These are phyloP conservation scores for Microtus pennsylvanicus DNA, from an alignment of 2,113 vertebrate genomes.

Conservation along the genomic window DNA sequence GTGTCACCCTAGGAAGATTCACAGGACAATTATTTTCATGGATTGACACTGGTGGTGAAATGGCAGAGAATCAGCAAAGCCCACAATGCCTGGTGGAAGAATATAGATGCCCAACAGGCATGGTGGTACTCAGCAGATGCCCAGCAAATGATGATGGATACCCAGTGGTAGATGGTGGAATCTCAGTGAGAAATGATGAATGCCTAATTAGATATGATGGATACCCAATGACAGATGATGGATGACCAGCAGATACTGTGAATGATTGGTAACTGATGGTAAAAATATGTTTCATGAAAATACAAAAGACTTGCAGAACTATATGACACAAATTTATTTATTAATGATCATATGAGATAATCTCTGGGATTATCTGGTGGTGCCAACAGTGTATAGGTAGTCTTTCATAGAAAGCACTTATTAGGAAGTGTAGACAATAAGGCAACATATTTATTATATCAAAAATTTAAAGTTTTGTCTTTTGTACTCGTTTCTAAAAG, in stretches of 20 bases:
- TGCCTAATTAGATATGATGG: background rate
- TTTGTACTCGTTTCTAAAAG: background rate
- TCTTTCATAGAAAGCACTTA: background rate
- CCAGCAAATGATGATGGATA: constrained; percentile 65
- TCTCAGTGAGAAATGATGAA: background rate
- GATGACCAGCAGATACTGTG: constrained; percentile 3
- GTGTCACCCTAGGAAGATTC: background rate
- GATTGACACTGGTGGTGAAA: constrained; percentile 59
- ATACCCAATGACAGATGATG: background rate
- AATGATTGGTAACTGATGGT: constrained; percentile 13
- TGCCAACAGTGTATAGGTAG: background rate
- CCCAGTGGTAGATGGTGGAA: constrained; percentile 20
- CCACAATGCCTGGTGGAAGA: constrained; percentile 69
- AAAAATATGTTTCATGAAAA: constrained; percentile 12
- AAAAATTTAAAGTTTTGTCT: background rate
- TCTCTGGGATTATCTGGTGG: background rate
- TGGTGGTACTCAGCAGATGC: constrained; percentile 74
- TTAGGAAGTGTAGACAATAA: background rate
- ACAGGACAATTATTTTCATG: constrained; percentile 41
- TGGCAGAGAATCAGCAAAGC: constrained; percentile 72
- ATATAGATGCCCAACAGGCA: constrained; percentile 70
- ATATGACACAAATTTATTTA: background rate
- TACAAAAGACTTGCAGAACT: background rate
- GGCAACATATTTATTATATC: background rate
- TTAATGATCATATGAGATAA: background rate